Base-by-base conservation (phyloP, 1,140 invertebrate species). In the Gonatopus flavifemur region DNA sequence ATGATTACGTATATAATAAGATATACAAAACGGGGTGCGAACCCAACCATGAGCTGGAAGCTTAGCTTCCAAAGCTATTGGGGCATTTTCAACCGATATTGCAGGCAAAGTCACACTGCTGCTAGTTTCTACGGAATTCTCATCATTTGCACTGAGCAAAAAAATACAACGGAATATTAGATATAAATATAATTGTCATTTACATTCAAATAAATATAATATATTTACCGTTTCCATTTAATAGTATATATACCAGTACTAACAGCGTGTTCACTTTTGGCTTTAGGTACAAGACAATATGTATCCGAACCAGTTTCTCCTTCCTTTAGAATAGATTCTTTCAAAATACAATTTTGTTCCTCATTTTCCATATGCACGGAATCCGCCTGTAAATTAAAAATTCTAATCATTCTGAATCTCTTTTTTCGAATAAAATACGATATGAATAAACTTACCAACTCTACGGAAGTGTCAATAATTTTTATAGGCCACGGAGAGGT, bases 41-140 rank as follows among this genome's bases (percentile, higher is more conserved):
- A 91, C 83, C 63, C 84, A 84, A 8, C 89, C 88, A 55, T 87
- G 83, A 28, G 89, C 84, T 13, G 91, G 90, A 40, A 89, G 76
- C 53, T 81, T 79, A 13, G 88, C 82, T 64, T 89, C 83, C 15
- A 94, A 75, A 40, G 84, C 84, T 35, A 96, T 80, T 1, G 87
- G 84, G 48, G 86, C 83, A 55, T 85, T 81, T 56, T 88, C 84
- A 31, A 87, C 82, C 36, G 75, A 73, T 9, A 87, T 62, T 1
- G 82, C 83, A 12, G 79, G 77, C 33, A 88, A 63, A 7, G 82
- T 77, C 9, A 83, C 72, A 46, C 78, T 77, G 28, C 75, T 82
- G 33, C 72, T 80, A 19, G 76, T 80, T 64, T 69, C 61, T 30
- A 72, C 57, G 4, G 52, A 55, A 22, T 61, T 56, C 12, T 68